Evolutionary conservation across 2,113 vertebrate species (phyloP), one percentile per base, ranked within the genome.

Genomic region (Myotis davidii): DNA sequence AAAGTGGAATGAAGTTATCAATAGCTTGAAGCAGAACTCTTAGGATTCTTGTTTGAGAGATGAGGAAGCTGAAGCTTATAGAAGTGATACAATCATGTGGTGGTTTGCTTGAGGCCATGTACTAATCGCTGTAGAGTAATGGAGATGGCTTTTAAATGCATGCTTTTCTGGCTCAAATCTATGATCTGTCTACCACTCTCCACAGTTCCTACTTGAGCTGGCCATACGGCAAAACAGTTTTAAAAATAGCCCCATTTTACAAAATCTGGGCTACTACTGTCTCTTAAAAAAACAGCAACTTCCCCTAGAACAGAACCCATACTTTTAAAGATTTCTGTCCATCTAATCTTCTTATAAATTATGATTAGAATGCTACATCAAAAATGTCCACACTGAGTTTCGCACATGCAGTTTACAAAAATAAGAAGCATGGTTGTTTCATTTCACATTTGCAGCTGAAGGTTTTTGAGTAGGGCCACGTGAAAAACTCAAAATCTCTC

Each of bases 301-400:
- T 7, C 3, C n/a, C 3, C 29, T 65, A 50, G 9, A 76, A 76
- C 10, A 52, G 76, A 92, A 83, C 1, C 0, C 52, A 70, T 32
- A 39, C 5, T 54, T 73, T 81, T 13, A 77, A 88, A 88, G 65
- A 56, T 29, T 91, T 82, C 39, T 84, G 16, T 77, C 18, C 39
- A 25, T 54, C n/a, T 85, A 16, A 29, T 93, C 65, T 82, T 92
- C 70, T 88, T 89, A 91, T 3, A 83, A 34, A 23, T 94, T 82
- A 14, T 59, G 6, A 50, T 77, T 82, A 84, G 52, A 85, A 97
- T 48, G 65, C 93, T 70, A 83, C n/a, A 25, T 20, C 25, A 2
- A 90, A 45, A 18, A 94, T 77, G 6, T 34, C 23, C 34, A 87
- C 9, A 72, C 0, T 69, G 13, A 79, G 74, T 39, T 88, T 52